A percentile compares a stretch with the other conserved stretches of the same genome.
Conservation (phyloP, 1,140 invertebrate genomes). For the Cydia amplana region DNA sequence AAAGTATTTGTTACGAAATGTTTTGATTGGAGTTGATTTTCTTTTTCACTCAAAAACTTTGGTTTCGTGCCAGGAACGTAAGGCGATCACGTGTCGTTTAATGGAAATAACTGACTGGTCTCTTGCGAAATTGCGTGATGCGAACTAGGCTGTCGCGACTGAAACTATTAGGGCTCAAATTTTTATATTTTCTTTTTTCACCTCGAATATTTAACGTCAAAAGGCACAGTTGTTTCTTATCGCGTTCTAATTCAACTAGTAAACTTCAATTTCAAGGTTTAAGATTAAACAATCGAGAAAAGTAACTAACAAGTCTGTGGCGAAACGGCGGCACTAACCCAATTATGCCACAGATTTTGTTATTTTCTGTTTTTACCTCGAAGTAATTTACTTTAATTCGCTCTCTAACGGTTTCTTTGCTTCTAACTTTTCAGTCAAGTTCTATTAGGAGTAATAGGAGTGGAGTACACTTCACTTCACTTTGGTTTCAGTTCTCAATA, state of each 20-base stretch:
- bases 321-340: not conserved
- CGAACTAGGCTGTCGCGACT: not conserved
- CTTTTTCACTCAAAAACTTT: conserved; percentile 36
- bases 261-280: not conserved
- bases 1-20: conserved; percentile 27
- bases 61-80: conserved; percentile 43
- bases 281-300: not conserved
- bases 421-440: not conserved
- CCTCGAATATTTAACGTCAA: not conserved
- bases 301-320: conserved; percentile 1
- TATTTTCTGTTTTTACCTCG: conserved; percentile 1
- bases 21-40: conserved; percentile 14
- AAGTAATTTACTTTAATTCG: not conserved
- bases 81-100: conserved; percentile 37
- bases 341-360: not conserved
- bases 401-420: not conserved
- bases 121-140: conserved; percentile 30
- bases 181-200: conserved; percentile 1
- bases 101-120: conserved; percentile 40
- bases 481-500: not conserved
- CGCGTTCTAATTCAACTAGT: not conserved
- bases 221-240: not conserved
- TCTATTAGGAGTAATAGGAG: not conserved
- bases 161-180: conserved; percentile 2
- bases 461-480: too few relatives aligned